Evolutionary conservation across 2,888 invertebrate genomes (phyloP), one percentile per base, ranked within the genome.

Genomic region (Phyllotreta striolata): DNA sequence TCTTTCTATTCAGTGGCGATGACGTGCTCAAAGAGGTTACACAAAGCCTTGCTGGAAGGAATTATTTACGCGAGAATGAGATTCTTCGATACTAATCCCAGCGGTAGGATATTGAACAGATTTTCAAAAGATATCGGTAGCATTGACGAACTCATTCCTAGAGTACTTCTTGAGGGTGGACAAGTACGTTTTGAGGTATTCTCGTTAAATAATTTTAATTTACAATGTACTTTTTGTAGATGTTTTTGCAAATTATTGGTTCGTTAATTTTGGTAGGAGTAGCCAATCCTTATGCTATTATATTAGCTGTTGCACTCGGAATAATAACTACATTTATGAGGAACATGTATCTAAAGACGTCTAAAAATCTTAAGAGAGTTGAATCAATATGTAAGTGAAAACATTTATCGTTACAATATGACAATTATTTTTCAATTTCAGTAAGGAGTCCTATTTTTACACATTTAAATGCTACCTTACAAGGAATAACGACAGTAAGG

Each of bases 371-470:
- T 68, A 95, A 91, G 80, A 87, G 90, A 74, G 84, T 91, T 79
- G 91, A 91, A 84, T 91, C 90, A 81, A 87, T 89, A 79, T 90
- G 91, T 91, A 83, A 88, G 89, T 88, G 70, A 35, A 34, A 35
- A 51, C 4, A 44, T n/a, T n/a, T 44, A 9, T 7, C 44, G 3
- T 44, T 12, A 10, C 9, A 12, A 24, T 9, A 13, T 54, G 54
- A 12, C 41, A 1, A 2, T 13, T 52, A n/a, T 8, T 43, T 39
- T 24, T 37, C 51, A 47, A 10, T 75, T 77, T 47, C 82, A 93
- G 93, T 93, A 70, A 89, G 94, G 63, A 94, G 94, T 71, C 96
- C 96, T 0, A 91, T 96, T n/a, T 96, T 95, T 82, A 90, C 92
- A 3, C 95, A 96, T 77, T 83, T 96, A 74, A 91, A 89, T 75